Evolutionary conservation across 2,888 invertebrate genomes (phyloP).

Genomic region (Nematopogon swammerdamellus): DNA sequence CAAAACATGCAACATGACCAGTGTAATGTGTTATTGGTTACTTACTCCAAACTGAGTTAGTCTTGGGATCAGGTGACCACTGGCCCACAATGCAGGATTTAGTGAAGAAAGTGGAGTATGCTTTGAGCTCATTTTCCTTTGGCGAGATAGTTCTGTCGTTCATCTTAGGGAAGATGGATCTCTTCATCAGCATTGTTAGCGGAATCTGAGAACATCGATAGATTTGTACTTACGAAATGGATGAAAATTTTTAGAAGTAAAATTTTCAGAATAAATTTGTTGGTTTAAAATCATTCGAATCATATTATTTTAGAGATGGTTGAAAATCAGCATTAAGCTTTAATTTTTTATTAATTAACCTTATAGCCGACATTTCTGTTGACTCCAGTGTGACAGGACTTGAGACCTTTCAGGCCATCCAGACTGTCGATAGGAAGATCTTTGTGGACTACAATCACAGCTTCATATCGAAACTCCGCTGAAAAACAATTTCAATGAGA

Average conservation of each 20-base stretch:
- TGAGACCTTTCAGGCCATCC: constrained; percentile 68
- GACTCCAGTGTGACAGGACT: constrained; percentile 84
- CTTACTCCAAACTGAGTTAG: constrained; percentile 71
- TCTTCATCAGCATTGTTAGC: constrained; percentile 71
- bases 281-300: too few relatives aligned
- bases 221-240: too few relatives aligned
- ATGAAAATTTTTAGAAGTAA: too few relatives aligned
- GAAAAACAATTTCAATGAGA: too few relatives aligned
- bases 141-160: constrained; percentile 68
- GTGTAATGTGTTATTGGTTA: too few relatives aligned
- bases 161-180: constrained; percentile 62
- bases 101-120: constrained; percentile 74
- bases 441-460: constrained; percentile 77
- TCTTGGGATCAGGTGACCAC: constrained; percentile 74
- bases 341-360: too few relatives aligned
- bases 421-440: constrained; percentile 65
- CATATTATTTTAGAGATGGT: too few relatives aligned
- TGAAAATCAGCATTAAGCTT: too few relatives aligned
- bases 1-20: too few relatives aligned
- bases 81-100: constrained; percentile 84
- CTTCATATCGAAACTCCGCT: constrained; percentile 79
- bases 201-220: constrained; percentile 50
- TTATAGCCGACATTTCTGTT: constrained; percentile 89
- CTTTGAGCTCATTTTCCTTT: constrained; percentile 77
- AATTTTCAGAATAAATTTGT: too few relatives aligned